Evolutionary conservation across 1,140 invertebrate species (phyloP).

Genomic region (Nebria ingens): DNA sequence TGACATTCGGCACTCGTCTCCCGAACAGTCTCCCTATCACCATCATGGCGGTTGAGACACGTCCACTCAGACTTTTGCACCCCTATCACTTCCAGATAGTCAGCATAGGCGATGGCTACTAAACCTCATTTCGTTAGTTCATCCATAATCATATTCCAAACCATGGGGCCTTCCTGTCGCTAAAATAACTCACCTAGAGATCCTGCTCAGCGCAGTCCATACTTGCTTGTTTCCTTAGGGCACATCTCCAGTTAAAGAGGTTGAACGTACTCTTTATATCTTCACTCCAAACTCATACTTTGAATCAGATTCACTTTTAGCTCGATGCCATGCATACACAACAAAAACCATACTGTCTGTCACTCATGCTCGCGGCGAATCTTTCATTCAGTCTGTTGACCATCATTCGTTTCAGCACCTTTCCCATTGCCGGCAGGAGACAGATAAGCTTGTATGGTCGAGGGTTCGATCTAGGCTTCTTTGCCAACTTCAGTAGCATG

Average conservation of each 20-base stretch:
- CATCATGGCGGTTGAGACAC: neutral
- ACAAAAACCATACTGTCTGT: conserved; percentile 15
- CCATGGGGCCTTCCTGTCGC: conserved; percentile 9
- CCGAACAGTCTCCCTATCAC: neutral
- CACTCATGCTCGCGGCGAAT: too few species aligned
- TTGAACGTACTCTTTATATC: neutral
- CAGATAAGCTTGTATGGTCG: conserved; percentile 27
- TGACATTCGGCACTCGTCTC: conserved; percentile 6
- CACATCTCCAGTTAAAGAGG: neutral
- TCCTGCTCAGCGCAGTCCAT: too few species aligned
- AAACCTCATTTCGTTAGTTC: neutral
- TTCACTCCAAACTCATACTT: neutral
- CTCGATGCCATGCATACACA: conserved; percentile 7
- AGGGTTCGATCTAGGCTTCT: conserved; percentile 2
- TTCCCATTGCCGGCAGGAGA: conserved; percentile 22
- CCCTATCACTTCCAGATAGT: conserved; percentile 16
- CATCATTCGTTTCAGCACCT: conserved; percentile 22
- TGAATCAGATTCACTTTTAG: neutral
- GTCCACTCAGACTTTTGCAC: neutral
- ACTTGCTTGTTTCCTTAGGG: neutral
- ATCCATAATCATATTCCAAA: conserved; percentile 22
- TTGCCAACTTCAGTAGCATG: conserved; percentile 20
- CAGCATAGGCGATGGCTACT: conserved; percentile 20
- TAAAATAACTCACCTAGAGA: neutral
- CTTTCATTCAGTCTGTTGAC: too few species aligned